Evolutionary conservation across 2,888 invertebrate species (phyloP).

Genomic region (Eristalinus sepulchralis): DNA sequence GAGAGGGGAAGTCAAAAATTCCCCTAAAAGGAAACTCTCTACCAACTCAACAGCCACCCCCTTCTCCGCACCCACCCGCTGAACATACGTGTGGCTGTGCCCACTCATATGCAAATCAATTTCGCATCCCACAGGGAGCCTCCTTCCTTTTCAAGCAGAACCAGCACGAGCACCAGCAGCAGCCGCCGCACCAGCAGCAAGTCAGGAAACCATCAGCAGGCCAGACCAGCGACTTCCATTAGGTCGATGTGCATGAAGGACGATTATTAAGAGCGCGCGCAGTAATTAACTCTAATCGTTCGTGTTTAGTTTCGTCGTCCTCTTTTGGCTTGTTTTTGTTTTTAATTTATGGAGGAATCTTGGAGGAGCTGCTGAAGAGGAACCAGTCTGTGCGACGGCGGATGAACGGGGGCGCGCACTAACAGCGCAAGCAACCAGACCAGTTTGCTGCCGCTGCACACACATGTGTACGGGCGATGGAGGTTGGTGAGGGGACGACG

Average conservation of each 20-base stretch:
- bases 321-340: not conserved
- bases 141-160: not conserved
- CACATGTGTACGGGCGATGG: not conserved
- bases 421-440: not conserved
- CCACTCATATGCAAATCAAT: not conserved
- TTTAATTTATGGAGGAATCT: not conserved
- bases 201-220: not conserved
- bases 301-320: conserved; percentile 20
- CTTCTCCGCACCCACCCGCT: not conserved
- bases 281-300: conserved; percentile 27
- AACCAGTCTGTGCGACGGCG: not conserved
- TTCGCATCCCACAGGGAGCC: not conserved
- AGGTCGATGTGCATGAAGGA: not conserved
- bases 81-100: not conserved
- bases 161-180: too few relatives aligned
- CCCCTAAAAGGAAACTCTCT: not conserved
- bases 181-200: not conserved
- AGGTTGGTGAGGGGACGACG: not conserved
- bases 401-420: not conserved
- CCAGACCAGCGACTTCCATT: not conserved
- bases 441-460: not conserved
- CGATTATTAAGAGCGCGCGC: conserved; percentile 3
- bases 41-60: not conserved
- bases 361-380: not conserved
- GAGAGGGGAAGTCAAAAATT: not conserved